Percentiles rank a stretch among this genome's conserved stretches.
These are phyloP conservation scores for Drosophila tsacasi DNA, from an alignment of 1,140 invertebrate genomes.

Conservation along the genomic window DNA sequence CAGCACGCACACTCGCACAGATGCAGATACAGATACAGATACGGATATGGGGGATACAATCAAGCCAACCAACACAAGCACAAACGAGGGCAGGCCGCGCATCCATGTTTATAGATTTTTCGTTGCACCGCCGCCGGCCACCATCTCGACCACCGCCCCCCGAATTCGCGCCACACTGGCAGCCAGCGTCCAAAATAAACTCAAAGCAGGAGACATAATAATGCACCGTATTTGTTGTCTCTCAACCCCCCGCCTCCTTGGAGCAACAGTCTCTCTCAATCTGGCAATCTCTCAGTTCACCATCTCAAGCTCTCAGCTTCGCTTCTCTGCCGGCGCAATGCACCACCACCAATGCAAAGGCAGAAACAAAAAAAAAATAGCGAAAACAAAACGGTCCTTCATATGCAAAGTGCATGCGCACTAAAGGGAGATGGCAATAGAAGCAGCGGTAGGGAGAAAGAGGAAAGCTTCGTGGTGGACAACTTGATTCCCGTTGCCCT, in stretches of 20 bases:
- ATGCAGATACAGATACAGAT: slow-evolving; percentile 5
- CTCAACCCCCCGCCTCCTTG: slow-evolving; percentile 24
- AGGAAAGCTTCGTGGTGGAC: slow-evolving; percentile 27
- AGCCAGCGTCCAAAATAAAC: slow-evolving; percentile 66
- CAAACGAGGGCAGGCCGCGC: slow-evolving; percentile 68
- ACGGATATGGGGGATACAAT: slow-evolving; percentile 8
- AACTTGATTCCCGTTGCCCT: slow-evolving; percentile 70
- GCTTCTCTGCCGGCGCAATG: slow-evolving; percentile 33
- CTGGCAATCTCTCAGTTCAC: slow-evolving; percentile 37
- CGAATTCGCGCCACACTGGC: slow-evolving; percentile 5
- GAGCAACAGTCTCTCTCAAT: slow-evolving; percentile 66
- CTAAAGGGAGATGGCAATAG: slow-evolving; percentile 70
- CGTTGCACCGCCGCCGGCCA: slow-evolving; percentile 25
- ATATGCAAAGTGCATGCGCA: slow-evolving; percentile 74
- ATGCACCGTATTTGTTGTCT: slow-evolving; percentile 22
- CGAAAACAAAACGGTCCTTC: slow-evolving; percentile 10
- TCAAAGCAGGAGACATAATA: slow-evolving; percentile 67
- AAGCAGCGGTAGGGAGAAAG: slow-evolving; percentile 34
- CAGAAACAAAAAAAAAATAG: slow-evolving; percentile 1
- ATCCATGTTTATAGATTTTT: slow-evolving; percentile 76
- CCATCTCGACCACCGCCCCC: not conserved
- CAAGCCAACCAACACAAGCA: slow-evolving; percentile 25
- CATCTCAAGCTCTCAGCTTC: slow-evolving; percentile 19
- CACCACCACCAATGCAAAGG: slow-evolving; percentile 24
- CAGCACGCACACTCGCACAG: slow-evolving; percentile 18